phyloP scores from a whole-genome alignment of 2,888 invertebrate species.

The Epistrophe grossulariae region DNA sequence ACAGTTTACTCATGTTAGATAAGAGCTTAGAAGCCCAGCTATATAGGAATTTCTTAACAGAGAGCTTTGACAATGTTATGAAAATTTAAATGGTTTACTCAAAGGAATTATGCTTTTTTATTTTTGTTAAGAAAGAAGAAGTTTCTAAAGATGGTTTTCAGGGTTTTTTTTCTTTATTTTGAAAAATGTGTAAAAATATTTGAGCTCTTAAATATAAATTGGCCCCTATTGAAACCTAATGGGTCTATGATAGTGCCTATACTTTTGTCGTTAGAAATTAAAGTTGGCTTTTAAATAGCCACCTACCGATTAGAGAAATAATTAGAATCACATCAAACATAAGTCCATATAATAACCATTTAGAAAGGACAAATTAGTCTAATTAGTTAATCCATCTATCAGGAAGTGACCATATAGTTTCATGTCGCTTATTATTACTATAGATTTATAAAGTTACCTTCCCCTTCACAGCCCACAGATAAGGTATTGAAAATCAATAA shows the following conservation, averaged over 20 bases:
- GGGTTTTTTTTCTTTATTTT: constrained; percentile 1
- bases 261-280: neutral
- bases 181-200: neutral
- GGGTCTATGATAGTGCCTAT: neutral
- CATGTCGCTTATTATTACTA: no score
- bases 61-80: constrained; percentile 46
- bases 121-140: neutral
- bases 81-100: constrained; percentile 72
- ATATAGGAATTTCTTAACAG: constrained; percentile 53
- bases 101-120: constrained; percentile 42
- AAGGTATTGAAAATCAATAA: no score
- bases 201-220: neutral
- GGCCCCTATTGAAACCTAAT: neutral
- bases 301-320: no score
- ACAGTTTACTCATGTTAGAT: constrained; percentile 11
- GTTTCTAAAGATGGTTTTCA: constrained; percentile 36
- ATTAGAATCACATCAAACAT: no score
- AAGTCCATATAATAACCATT: no score
- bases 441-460: no score
- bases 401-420: no score
- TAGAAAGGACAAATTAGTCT: no score
- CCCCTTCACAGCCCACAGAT: no score
- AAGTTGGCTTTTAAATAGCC: neutral
- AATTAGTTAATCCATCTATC: no score
- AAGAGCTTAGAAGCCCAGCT: constrained; percentile 38